Evolutionary conservation across 1,140 invertebrate species (phyloP), one percentile per base, ranked within the genome.

Genomic region (Oscheius sp.): DNA sequence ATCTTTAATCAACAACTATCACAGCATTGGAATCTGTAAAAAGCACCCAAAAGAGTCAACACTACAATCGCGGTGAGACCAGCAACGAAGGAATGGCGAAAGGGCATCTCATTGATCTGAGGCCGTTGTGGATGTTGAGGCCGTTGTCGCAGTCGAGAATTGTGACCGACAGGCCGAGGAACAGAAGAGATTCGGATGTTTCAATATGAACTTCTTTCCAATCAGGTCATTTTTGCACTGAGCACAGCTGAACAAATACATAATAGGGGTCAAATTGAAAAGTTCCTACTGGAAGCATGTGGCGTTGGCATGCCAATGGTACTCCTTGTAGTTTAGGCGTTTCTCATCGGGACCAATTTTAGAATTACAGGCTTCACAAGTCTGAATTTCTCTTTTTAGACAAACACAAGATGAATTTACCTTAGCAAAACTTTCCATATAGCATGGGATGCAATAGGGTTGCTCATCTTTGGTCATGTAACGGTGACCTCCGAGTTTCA

Each of bases 361-460:
- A 32, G 88, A 86, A 4, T 88, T 85, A 79, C 92, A 93, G 0
- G 88, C 87, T 18, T 88, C 87, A 81, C 92, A 93, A 49, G 88
- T 89, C 80, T 91, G 89, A 32, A 77, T 75, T n/a, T n/a, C n/a
- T n/a, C n/a, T n/a, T n/a, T 3, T 13, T 35, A 73, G 62, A 49
- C 31, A 36, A 62, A 76, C 15, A 73, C 18, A 15, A 10, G 15
- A 38, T 4, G 23, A 18, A 15, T 73, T 55, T 74, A 88, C 87
- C 82, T 86, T 87, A 38, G 85, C 91, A 84, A 91, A 91, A 78
- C 88, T 88, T 77, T 88, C 88, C 80, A 92, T 89, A 83, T 91
- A 93, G 82, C 92, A 93, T 26, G 88, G 85, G 32, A 93, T 82
- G 84, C 92, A 93, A 59, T 92, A 86, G 0, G 92, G 91, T 78